Base-by-base conservation (phyloP, 2,888 invertebrate genomes). In the Agriopis aurantiaria region DNA sequence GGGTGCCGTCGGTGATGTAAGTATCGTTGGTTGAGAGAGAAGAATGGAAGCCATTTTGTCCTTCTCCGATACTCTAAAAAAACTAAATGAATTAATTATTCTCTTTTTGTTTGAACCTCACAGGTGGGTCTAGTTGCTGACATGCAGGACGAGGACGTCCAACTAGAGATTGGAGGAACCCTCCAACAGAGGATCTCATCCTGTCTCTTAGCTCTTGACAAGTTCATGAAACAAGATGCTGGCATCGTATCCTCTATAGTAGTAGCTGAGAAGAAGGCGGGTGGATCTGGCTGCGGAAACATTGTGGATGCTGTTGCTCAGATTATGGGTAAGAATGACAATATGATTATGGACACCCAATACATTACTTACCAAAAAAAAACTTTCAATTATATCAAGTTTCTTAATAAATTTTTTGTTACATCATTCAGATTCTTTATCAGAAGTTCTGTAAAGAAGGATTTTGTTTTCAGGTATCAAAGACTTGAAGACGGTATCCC, bases 1-100 rank as follows among this genome's bases (percentile, higher is more conserved):
- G 98, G 98, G 99, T 49, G 98, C 98, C 49, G 96, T 99, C 63
- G 99, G 98, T 64, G 98, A 99, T 88, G 97, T 97, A 65, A 96
- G 97, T 81, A 43, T 11, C 9, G 14, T 23, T 8, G 12, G 7
- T 33, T 53, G 11, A 14, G 8, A 33, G 33, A 5, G 33, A 33
- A 33, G 5, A 4, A 33, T 33, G 33, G 33, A 33, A 33, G 4
- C 1, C 33, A 33, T 33, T 33, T 33, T 33, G 33, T 33, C 33
- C 33, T 33, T 33, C 23, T 33, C 23, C 23, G 23, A 33, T 33
- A 33, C 23, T 33, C 17, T n/a, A 9, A 17, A 51, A 56, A 41
- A n/a, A 8, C 12, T 46, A 12, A 23, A 3, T 10, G 12, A 45
- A 46, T 40, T 14, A 11, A 1, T 3, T 10, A 2, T 9, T 43